Evolutionary conservation across 2,888 invertebrate genomes (phyloP), one percentile per base, ranked within the genome.

Genomic region (Cephus nigrinus): DNA sequence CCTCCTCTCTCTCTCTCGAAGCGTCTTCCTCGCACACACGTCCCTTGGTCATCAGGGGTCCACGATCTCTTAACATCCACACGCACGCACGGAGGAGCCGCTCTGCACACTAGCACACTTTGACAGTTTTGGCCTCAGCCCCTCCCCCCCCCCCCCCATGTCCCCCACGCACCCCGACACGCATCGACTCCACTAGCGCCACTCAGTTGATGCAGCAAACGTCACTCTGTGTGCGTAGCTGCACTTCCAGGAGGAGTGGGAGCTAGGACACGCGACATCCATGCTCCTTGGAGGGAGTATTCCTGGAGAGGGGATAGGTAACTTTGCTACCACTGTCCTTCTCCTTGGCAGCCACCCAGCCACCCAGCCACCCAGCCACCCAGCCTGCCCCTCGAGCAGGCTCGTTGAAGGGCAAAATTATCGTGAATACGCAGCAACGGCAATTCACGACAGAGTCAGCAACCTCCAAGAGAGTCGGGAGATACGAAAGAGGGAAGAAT

Each of bases 191-290:
- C 35, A 36, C 71, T 32, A 73, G 32, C 30, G 33, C 74, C 40
- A 73, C 75, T 40, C 68, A 33, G 36, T 32, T 71, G 55, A 75
- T 40, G 40, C 40, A 40, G 15, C 15, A 40, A 40, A 40, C 40
- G 40, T 32, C 78, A 74, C 79, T 79, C 79, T 79, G 79, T 75
- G 73, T 79, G 78, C 69, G 73, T 75, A 75, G 74, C 36, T 78
- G 76, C 73, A 55, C 80, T 69, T 84, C 85, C 80, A 85, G 86
- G 84, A 84, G 86, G 86, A 90, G 91, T 91, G 90, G 91, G 91
- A 90, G 90, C 86, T 84, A 86, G 86, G 91, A 90, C 91, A 91
- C 91, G 91, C 91, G 91, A 91, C 91, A 90, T 84, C 79, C 73
- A 76, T 30, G 76, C 12, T 79, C 72, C 76, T 82, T 81, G 86